These are phyloP conservation scores for Anguilla rostrata DNA, from an alignment of 2,113 vertebrate species.

Conservation along the genomic window DNA sequence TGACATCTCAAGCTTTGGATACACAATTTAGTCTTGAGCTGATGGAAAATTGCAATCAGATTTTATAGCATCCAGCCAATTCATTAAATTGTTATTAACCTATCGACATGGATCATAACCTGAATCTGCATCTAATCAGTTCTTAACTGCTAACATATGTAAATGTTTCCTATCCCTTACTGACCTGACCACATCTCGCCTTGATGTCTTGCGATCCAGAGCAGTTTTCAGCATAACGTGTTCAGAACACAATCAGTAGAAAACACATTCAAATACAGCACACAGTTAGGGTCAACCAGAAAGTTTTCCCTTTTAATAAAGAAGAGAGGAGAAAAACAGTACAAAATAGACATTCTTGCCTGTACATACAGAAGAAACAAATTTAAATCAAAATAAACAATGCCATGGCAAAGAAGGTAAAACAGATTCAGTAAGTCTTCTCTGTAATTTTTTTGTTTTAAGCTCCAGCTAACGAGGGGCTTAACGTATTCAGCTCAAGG, in stretches of 20 bases:
- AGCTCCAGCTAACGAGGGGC: constrained; percentile 41
- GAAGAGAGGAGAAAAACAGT: constrained; percentile 42
- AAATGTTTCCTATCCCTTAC: no score
- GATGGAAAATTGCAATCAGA: no score
- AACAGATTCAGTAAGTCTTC: constrained; percentile 10
- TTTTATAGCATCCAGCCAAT: no score
- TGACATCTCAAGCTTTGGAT: background rate
- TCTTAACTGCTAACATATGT: background rate
- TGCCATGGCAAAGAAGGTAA: constrained; percentile 4
- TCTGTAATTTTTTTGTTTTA: constrained; percentile 32
- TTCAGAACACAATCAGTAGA: background rate
- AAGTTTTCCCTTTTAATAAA: constrained; percentile 47
- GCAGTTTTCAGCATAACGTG: background rate
- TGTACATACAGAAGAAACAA: constrained; percentile 41
- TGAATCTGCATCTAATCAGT: background rate
- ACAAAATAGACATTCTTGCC: constrained; percentile 55
- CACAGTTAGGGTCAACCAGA: constrained; percentile 32
- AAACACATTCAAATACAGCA: background rate
- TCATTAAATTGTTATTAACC: background rate
- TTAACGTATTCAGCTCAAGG: constrained; percentile 33
- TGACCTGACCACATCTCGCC: background rate
- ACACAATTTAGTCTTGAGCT: background rate
- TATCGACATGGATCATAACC: background rate
- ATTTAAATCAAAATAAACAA: constrained; percentile 16
- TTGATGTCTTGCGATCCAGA: background rate